Evolutionary conservation across 2,888 invertebrate species (phyloP), one percentile per base, ranked within the genome.

Genomic region (Euplexia lucipara): DNA sequence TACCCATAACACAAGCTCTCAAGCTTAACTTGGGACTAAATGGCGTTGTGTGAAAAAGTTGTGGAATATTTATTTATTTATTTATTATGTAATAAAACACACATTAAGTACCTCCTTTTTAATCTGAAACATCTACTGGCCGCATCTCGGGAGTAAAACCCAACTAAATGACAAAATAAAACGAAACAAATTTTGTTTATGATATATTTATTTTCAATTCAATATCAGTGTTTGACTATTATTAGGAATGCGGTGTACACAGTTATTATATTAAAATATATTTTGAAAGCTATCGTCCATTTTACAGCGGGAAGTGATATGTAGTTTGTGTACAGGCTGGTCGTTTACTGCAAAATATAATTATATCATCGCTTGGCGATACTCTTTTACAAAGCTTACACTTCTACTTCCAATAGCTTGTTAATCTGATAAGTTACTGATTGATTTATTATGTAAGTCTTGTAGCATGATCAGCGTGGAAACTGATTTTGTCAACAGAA

Each of bases 181-280:
- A 82, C 58, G 60, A 65, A 54, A 6, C 3, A 12, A 45, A 34
- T 37, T 20, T 59, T 71, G 60, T 73, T 74, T 72, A 78, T 78
- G 76, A 81, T 74, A 74, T 79, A 83, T 83, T 86, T 85, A 85
- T 83, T 87, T 84, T 83, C 69, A 83, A 82, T 88, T 84, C 79
- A 87, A 86, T 84, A 84, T 85, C 83, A 83, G 85, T 83, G 86
- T 81, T 83, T 84, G 86, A 88, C 86, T 88, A 86, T 87, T 83
- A 88, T 84, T 84, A 88, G 81, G 87, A 88, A 87, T 87, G 83
- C 82, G 83, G 79, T 78, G 83, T 82, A 83, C 75, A 83, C 75
- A 80, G 78, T 75, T 69, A 76, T 82, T 78, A 79, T 83, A 80
- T 78, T 84, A 84, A 86, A 89, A 87, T 86, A 87, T 85, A 85